phyloP scores from a whole-genome alignment of 2,888 invertebrate species.

The Diplazon laetatorius region DNA sequence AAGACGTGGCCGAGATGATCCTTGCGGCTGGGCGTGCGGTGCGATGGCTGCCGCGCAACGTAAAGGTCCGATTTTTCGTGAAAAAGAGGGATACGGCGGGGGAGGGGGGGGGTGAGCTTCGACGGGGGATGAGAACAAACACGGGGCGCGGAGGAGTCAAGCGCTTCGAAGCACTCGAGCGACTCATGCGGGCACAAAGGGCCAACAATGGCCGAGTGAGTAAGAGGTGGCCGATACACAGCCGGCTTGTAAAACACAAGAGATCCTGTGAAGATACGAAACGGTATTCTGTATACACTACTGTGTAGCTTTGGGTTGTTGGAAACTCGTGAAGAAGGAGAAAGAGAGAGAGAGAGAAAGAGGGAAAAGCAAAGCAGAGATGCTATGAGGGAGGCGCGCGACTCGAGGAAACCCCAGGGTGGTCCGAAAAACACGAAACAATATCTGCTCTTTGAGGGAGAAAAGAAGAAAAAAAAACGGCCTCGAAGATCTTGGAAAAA shows the following conservation, averaged over 20 bases:
- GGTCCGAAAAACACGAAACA: conserved; percentile 67
- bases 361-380: conserved; percentile 64
- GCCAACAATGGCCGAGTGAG: conserved; percentile 74
- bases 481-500: conserved; percentile 4
- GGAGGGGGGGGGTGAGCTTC: conserved; percentile 44
- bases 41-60: conserved; percentile 61
- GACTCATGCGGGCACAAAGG: conserved; percentile 73
- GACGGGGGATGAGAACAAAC: conserved; percentile 57
- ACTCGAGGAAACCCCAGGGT: conserved; percentile 62
- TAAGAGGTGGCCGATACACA: conserved; percentile 73
- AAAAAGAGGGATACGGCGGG: conserved; percentile 35
- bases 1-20: conserved; percentile 64
- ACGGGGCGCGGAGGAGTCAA: conserved; percentile 74
- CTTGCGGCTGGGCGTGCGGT: conserved; percentile 65
- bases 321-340: conserved; percentile 35
- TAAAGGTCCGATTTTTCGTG: conserved; percentile 60
- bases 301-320: conserved; percentile 57
- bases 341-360: conserved; percentile 50
- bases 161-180: conserved; percentile 75
- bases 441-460: conserved; percentile 37
- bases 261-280: conserved; percentile 78
- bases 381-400: conserved; percentile 64
- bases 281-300: conserved; percentile 46
- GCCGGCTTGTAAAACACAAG: conserved; percentile 81
- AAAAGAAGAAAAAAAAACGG: conserved; percentile 30